Evolutionary conservation across 2,113 vertebrate genomes (phyloP).

Genomic region (Chaenogobius annularis): DNA sequence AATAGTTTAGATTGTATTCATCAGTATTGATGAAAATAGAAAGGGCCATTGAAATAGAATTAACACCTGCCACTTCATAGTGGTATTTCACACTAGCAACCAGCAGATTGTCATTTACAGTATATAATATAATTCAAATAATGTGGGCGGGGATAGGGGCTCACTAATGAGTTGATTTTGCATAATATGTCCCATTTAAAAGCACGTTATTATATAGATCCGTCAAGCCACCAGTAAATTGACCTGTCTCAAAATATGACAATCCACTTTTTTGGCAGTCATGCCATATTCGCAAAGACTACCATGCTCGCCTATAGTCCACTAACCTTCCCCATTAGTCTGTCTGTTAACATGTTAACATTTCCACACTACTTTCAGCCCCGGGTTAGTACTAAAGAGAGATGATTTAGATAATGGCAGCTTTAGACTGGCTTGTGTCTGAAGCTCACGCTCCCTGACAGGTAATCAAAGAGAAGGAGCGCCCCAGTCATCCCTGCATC

Average conservation of each 20-base stretch:
- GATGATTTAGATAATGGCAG: constrained; percentile 55
- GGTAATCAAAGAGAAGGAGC: constrained; percentile 63
- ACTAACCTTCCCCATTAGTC: background rate
- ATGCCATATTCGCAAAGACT: constrained; percentile 16
- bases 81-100: too few species aligned
- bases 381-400: constrained; percentile 44
- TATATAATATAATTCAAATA: too few species aligned
- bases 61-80: too few species aligned
- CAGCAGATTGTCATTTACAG: too few species aligned
- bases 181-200: too few species aligned
- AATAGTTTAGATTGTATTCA: too few species aligned
- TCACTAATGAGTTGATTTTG: too few species aligned
- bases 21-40: too few species aligned
- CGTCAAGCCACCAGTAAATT: background rate
- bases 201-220: too few species aligned
- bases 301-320: background rate
- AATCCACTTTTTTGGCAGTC: background rate
- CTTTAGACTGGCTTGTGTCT: constrained; percentile 53
- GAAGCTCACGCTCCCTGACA: constrained; percentile 52
- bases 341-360: constrained; percentile 31
- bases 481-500: constrained; percentile 49
- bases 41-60: too few species aligned
- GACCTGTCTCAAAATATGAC: background rate
- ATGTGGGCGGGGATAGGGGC: too few species aligned
- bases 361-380: constrained; percentile 40